Evolutionary conservation across 2,113 vertebrate species (phyloP), one percentile per base, ranked within the genome.

Genomic region (Camarhynchus parvulus): DNA sequence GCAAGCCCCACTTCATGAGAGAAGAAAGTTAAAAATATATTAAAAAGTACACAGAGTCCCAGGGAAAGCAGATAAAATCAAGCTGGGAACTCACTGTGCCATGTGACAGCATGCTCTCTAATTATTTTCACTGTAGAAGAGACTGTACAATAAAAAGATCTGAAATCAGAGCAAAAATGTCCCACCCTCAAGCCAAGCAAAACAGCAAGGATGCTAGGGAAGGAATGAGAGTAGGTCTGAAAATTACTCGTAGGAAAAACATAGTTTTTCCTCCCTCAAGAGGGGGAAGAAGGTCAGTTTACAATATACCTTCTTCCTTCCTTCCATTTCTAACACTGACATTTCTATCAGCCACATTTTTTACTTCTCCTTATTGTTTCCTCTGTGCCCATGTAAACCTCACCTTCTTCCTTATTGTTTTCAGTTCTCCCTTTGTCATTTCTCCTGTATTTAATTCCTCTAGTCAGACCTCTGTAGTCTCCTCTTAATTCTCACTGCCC

Each of bases 131-230:
- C 63, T 89, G 74, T 30, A 87, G 83, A 89, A 91, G 56, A 92
- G 62, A 95, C 67, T 53, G 80, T 85, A 81, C 52, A 87, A 84
- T 52, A 89, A 90, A 90, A 94, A 83, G 41, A 91, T 82, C 64
- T 95, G 80, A 94, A 96, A 94, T 81, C 39, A 64, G 81, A 90
- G 82, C 67, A 94, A 95, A 92, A 94, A 87, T 33, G 76, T 93
- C 63, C 44, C n/a, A 84, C 44, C 24, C 10, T 89, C 64, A 37
- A 91, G 92, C 91, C 94, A 96, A 96, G 52, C 70, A 81, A 94
- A 96, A 84, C 52, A 95, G 56, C 19, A 89, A 61, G 55, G 70
- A 96, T 93, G 70, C 84, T 91, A 61, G 49, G 49, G 63, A 83
- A 88, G 42, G 50, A 90, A 84, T 30, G 64, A 77, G 73, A 92